Conservation (phyloP, 2,888 invertebrate species). For the Platycheirus albimanus region DNA sequence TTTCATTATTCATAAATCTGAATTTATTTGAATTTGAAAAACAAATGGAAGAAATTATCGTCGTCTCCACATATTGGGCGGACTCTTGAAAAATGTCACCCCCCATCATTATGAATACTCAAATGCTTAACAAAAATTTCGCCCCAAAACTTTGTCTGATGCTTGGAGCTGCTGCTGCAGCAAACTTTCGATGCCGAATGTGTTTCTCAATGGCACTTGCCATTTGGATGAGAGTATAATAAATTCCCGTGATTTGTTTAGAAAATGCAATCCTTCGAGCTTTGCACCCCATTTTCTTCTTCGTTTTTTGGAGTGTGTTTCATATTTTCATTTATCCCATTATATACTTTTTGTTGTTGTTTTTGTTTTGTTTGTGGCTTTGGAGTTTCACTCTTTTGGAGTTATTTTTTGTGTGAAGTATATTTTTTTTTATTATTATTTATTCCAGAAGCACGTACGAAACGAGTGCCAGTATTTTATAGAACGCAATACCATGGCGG, state of each 20-base stretch:
- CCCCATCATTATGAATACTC: not conserved
- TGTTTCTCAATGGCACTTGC: constrained; percentile 37
- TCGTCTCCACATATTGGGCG: not conserved
- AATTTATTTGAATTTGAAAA: too few relatives aligned
- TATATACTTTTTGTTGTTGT: too few relatives aligned
- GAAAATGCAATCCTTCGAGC: constrained; percentile 49
- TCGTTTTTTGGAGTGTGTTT: not conserved
- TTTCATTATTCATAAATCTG: too few relatives aligned
- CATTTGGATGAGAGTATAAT: constrained; percentile 40
- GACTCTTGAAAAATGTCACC: not conserved
- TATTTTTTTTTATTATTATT: not conserved
- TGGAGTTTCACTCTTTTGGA: constrained; percentile 16
- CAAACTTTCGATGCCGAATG: constrained; percentile 25
- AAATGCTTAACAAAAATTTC: not conserved
- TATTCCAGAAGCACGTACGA: constrained; percentile 40
- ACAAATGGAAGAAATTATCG: not conserved
- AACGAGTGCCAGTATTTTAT: constrained; percentile 41
- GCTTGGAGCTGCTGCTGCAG: not conserved
- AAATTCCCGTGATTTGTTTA: constrained; percentile 52
- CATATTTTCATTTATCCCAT: constrained; percentile 22
- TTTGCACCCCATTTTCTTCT: constrained; percentile 13
- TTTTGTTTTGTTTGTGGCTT: constrained; percentile 10
- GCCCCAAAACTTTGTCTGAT: constrained; percentile 16
- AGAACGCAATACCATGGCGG: constrained; percentile 53
- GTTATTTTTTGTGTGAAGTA: constrained; percentile 6